Evolutionary conservation across 2,113 vertebrate genomes (phyloP), one percentile per base, ranked within the genome.

Genomic region (Australoheros scitulus): DNA sequence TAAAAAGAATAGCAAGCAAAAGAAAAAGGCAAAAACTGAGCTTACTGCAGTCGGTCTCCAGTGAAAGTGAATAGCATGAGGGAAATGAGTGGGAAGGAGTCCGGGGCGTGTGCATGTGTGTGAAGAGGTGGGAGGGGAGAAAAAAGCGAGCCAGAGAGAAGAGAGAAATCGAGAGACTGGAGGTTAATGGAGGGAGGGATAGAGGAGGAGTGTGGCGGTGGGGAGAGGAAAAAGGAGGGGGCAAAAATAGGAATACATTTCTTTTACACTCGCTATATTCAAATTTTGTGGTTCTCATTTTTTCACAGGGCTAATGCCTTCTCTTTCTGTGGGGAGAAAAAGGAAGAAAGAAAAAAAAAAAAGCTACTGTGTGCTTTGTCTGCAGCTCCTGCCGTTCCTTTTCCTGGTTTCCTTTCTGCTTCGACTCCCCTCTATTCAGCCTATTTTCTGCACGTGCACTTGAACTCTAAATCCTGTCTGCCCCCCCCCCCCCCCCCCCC

Each of bases 381-480:
- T 92, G 24, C 77, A n/a, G 58, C 83, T 89, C 88, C 83, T 85
- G 86, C 47, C 86, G 75, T 89, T 92, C 91, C 81, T 82, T 92
- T 93, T 95, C 92, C 87, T 93, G 88, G 87, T 89, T 94, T 91
- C 91, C 91, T 92, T 93, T 93, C 91, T 92, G 84, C 84, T 90
- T 83, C 56, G 80, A 59, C 93, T 92, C 81, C 86, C 81, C 85
- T 87, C 91, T 93, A 91, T 93, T 92, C 93, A 92, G 84, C 89
- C 94, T 89, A 90, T 94, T 95, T 94, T 94, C 94, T 94, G 92
- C 94, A 94, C 89, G 89, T 95, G 95, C 93, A 96, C 95, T 95
- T 96, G 95, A 96, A 96, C 95, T 95, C 92, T 91, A 95, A 95
- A 94, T 95, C 92, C 94, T 93, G 94, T 94, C 94, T 94, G 92